Base-by-base conservation (phyloP, 2,888 invertebrate species). In the Euphydryas editha region DNA sequence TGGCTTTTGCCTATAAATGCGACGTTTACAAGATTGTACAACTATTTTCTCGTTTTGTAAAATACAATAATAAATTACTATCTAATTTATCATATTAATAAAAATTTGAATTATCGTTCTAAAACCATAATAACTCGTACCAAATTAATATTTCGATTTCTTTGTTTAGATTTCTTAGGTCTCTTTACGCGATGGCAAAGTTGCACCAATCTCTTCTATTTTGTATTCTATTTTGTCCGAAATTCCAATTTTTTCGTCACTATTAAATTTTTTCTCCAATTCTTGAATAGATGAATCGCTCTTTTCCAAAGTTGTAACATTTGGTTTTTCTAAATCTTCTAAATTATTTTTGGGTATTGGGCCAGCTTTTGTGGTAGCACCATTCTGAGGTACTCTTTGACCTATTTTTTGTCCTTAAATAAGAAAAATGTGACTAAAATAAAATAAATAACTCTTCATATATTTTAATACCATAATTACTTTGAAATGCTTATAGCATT, bases 251-350 rank as follows among this genome's bases (percentile, higher is more conserved):
- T 60, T 60, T 2, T 58, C 17, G 11, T 18, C 13, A 47, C 13
- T 62, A 42, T 13, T 20, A 10, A 37, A 51, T 51, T 58, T 58
- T 46, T 57, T 60, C 30, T 61, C 55, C 18, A 60, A 39, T 47
- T 56, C 17, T 1, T 17, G 6, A 7, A 11, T 7, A 37, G 15
- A 37, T 30, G n/a, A 30, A 13, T 54, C 49, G 17, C 30, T 58
- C 39, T 66, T 66, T 21, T 65, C 56, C 11, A 65, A 39, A 21
- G 60, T 60, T 11, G 60, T 60, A n/a, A 54, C 46, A 15, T 47
- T 30, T 21, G 49, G 39, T 46, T 11, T 61, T 58, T 62, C 61
- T 17, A 62, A 62, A 17, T 58, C 61, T 13, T 17, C 18, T n/a
- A 44, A 7, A 13, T 55, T 56, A n/a, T 60, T 65, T 10, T 47